phyloP scores from a whole-genome alignment of 2,113 vertebrate species.

The Petroica traversi region DNA sequence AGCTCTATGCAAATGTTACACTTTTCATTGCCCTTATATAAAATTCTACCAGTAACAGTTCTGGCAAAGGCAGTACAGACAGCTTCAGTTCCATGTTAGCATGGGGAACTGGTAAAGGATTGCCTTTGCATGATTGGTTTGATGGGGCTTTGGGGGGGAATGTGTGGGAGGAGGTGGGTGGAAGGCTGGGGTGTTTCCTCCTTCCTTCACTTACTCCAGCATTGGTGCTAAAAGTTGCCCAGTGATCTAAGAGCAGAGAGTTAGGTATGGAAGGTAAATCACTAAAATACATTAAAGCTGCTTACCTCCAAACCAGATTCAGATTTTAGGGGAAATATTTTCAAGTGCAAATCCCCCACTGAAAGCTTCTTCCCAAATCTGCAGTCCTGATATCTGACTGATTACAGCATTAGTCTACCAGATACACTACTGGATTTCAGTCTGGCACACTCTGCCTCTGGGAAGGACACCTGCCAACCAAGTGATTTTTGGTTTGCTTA shows the following conservation, averaged over 20 bases:
- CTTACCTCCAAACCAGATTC: neutral
- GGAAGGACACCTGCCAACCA: neutral
- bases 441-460: neutral
- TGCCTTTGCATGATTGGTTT: neutral
- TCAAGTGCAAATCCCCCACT: neutral
- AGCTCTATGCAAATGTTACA: neutral
- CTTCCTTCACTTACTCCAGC: neutral
- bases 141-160: neutral
- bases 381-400: neutral
- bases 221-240: neutral
- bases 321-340: neutral
- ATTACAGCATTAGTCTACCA: neutral
- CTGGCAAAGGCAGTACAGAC: neutral
- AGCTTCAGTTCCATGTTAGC: neutral
- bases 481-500: neutral
- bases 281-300: neutral
- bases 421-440: neutral
- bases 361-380: neutral
- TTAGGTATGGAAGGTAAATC: neutral
- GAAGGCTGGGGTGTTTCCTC: neutral
- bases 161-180: fast-evolving
- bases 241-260: neutral
- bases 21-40: neutral
- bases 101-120: neutral
- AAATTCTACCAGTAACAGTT: neutral